These are phyloP conservation scores for Amphipoea oculea DNA, from an alignment of 2,888 invertebrate genomes.

Conservation along the genomic window DNA sequence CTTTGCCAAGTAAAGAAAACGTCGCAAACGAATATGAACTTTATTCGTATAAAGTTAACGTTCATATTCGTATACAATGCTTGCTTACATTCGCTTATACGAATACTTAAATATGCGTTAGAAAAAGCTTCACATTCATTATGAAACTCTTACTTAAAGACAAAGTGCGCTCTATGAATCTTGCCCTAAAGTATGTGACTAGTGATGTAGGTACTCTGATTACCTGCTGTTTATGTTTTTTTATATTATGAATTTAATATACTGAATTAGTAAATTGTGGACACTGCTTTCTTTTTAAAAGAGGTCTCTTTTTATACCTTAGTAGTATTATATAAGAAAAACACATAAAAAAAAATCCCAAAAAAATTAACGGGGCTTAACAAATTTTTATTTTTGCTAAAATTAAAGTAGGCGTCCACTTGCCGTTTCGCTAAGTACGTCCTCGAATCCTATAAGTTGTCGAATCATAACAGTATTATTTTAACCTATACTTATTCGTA, in stretches of 20 bases:
- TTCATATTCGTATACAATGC: not conserved
- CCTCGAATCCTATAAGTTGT: conserved; percentile 18
- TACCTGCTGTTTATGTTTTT: not conserved
- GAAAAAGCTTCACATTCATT: not conserved
- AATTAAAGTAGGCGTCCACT: conserved; percentile 26
- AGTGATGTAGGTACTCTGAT: not conserved
- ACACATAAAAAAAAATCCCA: not conserved
- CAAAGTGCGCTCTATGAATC: not conserved
- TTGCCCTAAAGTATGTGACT: not conserved
- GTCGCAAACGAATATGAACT: not conserved
- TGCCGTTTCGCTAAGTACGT: conserved; percentile 24
- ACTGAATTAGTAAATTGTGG: not conserved
- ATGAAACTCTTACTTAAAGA: not conserved
- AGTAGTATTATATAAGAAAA: not conserved
- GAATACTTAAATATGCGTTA: not conserved
- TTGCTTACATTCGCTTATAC: not conserved
- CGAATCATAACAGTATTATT: conserved; percentile 24
- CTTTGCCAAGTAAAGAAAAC: not conserved
- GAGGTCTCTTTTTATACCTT: too few species aligned
- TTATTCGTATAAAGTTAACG: not conserved
- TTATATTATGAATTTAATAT: too few species aligned
- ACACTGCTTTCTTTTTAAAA: not conserved
- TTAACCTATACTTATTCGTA: not conserved
- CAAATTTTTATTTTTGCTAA: not conserved
- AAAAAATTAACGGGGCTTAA: not conserved